Percentiles rank a stretch among this genome's conserved stretches.
phyloP scores from a whole-genome alignment of 2,888 invertebrate genomes.

The Lagria hirta region DNA sequence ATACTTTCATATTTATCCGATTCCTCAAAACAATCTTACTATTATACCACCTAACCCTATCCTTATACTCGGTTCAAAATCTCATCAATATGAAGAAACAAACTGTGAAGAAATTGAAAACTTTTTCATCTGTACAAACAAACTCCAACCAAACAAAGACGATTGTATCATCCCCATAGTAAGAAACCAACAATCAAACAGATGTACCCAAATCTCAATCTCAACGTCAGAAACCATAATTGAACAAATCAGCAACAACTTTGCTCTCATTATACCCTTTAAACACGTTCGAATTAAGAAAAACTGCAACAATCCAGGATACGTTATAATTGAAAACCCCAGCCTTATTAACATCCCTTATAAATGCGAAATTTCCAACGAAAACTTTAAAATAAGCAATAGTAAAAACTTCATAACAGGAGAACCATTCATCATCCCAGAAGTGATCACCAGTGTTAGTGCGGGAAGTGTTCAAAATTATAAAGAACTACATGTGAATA shows the following conservation, averaged over 20 bases:
- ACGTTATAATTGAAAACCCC: not conserved
- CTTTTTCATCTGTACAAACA: slow-evolving; percentile 9
- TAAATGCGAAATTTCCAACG: slow-evolving; percentile 2
- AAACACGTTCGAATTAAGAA: slow-evolving; percentile 2
- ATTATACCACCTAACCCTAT: slow-evolving; percentile 24
- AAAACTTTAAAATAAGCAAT: slow-evolving; percentile 1
- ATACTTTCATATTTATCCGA: slow-evolving; percentile 23
- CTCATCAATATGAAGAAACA: slow-evolving; percentile 20
- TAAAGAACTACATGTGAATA: too few relatives aligned
- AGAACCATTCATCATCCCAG: slow-evolving; percentile 7
- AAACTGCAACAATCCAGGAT: slow-evolving; percentile 5
- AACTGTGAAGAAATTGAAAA: slow-evolving; percentile 23
- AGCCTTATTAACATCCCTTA: slow-evolving; percentile 9
- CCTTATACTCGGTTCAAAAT: slow-evolving; percentile 18
- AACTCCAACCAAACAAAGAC: slow-evolving; percentile 3
- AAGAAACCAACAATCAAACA: not conserved
- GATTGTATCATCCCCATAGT: slow-evolving; percentile 6
- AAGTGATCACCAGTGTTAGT: too few relatives aligned
- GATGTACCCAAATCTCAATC: not conserved
- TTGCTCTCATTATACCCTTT: slow-evolving; percentile 4
- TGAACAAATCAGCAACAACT: slow-evolving; percentile 5
- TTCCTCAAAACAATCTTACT: slow-evolving; percentile 19
- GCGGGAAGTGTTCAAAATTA: too few relatives aligned
- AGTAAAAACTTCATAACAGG: slow-evolving; percentile 1
- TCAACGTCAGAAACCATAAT: not conserved